phyloP scores from a whole-genome alignment of 2,888 invertebrate species.

The Drosophila birchii region DNA sequence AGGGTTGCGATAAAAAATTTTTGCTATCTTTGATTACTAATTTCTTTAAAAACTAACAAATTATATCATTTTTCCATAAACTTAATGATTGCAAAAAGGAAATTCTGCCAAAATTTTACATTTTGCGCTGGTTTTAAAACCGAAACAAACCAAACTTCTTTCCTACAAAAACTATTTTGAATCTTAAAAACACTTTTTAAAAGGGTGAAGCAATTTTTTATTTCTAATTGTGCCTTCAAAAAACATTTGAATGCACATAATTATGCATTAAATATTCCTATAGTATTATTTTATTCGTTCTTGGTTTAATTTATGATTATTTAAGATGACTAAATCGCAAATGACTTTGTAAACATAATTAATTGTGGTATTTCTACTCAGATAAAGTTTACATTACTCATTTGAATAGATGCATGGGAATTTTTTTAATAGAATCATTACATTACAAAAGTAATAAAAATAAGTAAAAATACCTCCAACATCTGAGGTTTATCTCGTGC shows the following conservation, averaged over 20 bases:
- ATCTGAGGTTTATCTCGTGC: conserved; percentile 15
- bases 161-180: too few species aligned
- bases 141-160: too few species aligned
- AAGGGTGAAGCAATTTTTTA: not conserved
- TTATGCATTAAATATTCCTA: not conserved
- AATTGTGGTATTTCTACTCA: not conserved
- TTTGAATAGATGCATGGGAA: conserved; percentile 27
- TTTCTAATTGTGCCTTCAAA: not conserved
- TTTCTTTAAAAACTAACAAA: conserved; percentile 1
- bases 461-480: not conserved
- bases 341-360: not conserved
- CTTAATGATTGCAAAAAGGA: not conserved
- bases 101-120: not conserved
- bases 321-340: not conserved
- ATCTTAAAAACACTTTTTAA: too few species aligned
- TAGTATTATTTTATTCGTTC: not conserved
- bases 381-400: not conserved
- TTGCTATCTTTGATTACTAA: conserved; percentile 8
- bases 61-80: not conserved
- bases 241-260: not conserved
- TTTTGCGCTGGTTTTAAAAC: not conserved
- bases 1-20: conserved; percentile 16
- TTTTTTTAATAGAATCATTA: conserved; percentile 43
- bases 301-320: not conserved
- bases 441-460: conserved; percentile 8